phyloP scores from a whole-genome alignment of 1,140 invertebrate species.

The Caenorhabditis briggsae region DNA sequence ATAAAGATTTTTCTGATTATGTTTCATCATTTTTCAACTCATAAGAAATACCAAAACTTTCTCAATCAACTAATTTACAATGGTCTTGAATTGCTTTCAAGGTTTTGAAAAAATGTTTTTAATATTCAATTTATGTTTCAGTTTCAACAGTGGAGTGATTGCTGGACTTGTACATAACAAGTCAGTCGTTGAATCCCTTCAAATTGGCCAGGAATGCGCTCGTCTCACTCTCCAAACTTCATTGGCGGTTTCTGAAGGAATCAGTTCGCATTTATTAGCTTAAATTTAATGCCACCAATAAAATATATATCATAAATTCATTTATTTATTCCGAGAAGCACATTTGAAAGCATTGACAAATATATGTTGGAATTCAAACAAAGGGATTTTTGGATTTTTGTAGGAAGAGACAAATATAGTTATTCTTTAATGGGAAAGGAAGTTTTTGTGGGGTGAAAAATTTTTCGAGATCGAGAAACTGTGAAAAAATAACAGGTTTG shows the following conservation, averaged over 20 bases:
- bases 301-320: too few relatives aligned
- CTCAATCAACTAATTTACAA: too few relatives aligned
- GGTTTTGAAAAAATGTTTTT: not conserved
- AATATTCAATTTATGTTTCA: not conserved
- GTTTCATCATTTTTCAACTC: too few relatives aligned
- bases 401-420: too few relatives aligned
- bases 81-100: too few relatives aligned
- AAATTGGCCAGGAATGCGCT: slow-evolving; percentile 37
- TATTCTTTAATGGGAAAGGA: not conserved
- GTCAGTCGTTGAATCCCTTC: slow-evolving; percentile 3
- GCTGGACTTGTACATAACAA: slow-evolving; percentile 38
- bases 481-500: slow-evolving; percentile 14
- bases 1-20: too few relatives aligned
- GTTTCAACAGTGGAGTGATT: slow-evolving; percentile 39
- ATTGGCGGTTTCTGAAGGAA: slow-evolving; percentile 1
- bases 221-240: slow-evolving; percentile 18
- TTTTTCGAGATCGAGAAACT: not conserved
- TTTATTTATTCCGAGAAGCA: too few relatives aligned
- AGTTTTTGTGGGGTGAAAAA: not conserved
- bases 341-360: too few relatives aligned
- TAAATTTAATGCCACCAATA: not conserved
- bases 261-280: slow-evolving; percentile 9
- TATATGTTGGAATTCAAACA: too few relatives aligned
- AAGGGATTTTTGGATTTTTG: too few relatives aligned
- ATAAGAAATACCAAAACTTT: too few relatives aligned